Evolutionary conservation across 2,888 invertebrate genomes (phyloP).

Genomic region (Cremastinae sp.): DNA sequence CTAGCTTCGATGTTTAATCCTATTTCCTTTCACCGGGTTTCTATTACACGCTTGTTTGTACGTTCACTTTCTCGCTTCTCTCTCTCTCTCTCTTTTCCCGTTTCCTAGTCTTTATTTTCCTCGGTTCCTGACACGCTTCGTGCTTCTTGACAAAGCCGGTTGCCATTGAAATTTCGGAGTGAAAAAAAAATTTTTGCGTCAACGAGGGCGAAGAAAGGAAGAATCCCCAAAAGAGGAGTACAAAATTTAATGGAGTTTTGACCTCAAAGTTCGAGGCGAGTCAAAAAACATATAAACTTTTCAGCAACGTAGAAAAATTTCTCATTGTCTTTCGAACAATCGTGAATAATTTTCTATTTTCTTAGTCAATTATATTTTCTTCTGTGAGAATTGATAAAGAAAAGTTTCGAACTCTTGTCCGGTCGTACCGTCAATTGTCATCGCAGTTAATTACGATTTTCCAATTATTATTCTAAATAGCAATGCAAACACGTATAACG

Average conservation of each 20-base stretch:
- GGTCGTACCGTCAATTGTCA: slow-evolving; percentile 41
- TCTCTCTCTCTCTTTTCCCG: slow-evolving; percentile 12
- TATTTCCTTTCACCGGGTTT: slow-evolving; percentile 62
- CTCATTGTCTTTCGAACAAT: not conserved
- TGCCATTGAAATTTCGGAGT: slow-evolving; percentile 38
- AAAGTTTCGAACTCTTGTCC: not conserved
- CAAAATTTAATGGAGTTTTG: no score
- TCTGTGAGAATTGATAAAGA: not conserved
- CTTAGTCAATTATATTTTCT: not conserved
- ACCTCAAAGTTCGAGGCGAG: no score
- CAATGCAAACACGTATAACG: slow-evolving; percentile 31
- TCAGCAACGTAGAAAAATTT: no score
- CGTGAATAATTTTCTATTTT: not conserved
- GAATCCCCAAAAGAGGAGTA: no score
- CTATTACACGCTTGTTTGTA: slow-evolving; percentile 61
- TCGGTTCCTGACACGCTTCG: slow-evolving; percentile 31
- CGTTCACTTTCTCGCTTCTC: slow-evolving; percentile 25
- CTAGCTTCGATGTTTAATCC: slow-evolving; percentile 63
- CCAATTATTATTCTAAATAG: slow-evolving; percentile 73
- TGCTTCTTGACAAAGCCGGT: slow-evolving; percentile 36
- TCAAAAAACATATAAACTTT: no score
- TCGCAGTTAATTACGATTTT: slow-evolving; percentile 73
- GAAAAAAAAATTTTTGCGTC: not conserved
- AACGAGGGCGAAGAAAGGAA: not conserved
- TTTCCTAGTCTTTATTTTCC: not conserved